A percentile compares a stretch with the other conserved stretches of the same genome.
These are phyloP conservation scores for Montipora capitata DNA, from an alignment of 92 coral and sea anemone genomes.

Conservation along the genomic window DNA sequence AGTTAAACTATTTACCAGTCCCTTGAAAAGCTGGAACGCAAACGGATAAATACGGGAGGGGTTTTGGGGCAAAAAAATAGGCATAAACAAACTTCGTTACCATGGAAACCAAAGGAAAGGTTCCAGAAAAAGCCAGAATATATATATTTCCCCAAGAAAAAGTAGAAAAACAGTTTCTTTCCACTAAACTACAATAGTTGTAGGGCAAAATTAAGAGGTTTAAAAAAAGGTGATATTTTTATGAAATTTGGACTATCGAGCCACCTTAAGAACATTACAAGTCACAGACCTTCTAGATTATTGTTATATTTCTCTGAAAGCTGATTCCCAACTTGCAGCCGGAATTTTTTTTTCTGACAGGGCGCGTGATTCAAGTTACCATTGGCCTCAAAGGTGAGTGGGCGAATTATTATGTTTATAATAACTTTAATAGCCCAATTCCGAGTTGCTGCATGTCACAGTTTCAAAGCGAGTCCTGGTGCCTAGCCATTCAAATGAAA, in stretches of 20 bases:
- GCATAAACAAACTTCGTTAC: conserved; percentile 37
- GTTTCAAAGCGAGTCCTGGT: too few species aligned
- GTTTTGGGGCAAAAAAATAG: neutral
- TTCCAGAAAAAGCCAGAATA: conserved; percentile 35
- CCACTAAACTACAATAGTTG: neutral
- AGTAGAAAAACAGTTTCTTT: neutral
- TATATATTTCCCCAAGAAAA: neutral
- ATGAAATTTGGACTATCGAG: too few species aligned
- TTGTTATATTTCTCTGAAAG: neutral
- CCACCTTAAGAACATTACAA: too few species aligned
- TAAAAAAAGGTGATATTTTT: neutral
- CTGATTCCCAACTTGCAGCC: neutral
- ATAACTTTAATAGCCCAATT: too few species aligned
- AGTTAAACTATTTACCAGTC: conserved; percentile 44
- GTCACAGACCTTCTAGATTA: too few species aligned
- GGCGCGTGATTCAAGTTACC: conserved; percentile 29
- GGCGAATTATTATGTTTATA: too few species aligned
- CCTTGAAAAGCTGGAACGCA: conserved; percentile 10
- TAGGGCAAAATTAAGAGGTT: neutral
- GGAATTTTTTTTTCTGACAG: neutral
- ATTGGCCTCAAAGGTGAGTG: conserved; percentile 33
- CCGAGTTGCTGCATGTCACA: too few species aligned
- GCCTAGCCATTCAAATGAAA: too few species aligned
- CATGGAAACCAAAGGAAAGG: conserved; percentile 36
- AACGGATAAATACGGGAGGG: conserved; percentile 3